Percentiles rank a stretch among this genome's conserved stretches.
Evolutionary conservation across 2,797 vertebrate species (phyloP).

Genomic region (Neosilurus hyrtlii): DNA sequence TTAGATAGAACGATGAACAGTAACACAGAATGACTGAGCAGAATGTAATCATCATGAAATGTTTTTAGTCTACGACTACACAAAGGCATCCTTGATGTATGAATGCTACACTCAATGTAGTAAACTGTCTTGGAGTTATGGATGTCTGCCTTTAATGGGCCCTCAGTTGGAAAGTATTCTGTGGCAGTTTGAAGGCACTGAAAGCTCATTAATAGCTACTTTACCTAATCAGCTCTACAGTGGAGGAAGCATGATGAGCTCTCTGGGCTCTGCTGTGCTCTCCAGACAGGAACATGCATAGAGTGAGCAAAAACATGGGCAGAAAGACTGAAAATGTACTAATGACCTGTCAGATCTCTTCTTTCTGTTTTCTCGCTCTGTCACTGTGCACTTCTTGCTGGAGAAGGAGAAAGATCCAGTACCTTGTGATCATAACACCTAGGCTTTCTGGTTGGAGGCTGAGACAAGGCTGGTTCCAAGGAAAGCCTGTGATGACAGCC

Average conservation of each 20-base stretch:
- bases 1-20: slow-evolving; percentile 29
- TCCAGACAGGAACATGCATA: slow-evolving; percentile 40
- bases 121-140: background rate
- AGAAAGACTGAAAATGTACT: slow-evolving; percentile 24
- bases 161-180: slow-evolving; percentile 13
- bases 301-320: slow-evolving; percentile 21
- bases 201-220: slow-evolving; percentile 35
- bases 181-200: slow-evolving; percentile 15
- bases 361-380: background rate
- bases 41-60: slow-evolving; percentile 1
- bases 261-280: background rate
- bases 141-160: slow-evolving; percentile 16
- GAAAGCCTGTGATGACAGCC: background rate
- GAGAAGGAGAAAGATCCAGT: background rate
- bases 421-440: background rate
- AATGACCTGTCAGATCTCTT: slow-evolving; percentile 43
- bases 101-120: background rate
- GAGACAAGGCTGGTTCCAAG: background rate
- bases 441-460: background rate
- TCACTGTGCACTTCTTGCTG: slow-evolving; percentile 7
- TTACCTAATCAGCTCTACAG: slow-evolving; percentile 25
- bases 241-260: background rate
- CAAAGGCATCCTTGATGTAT: slow-evolving; percentile 14
- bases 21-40: slow-evolving; percentile 9
- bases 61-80: background rate